phyloP scores from a whole-genome alignment of 2,113 vertebrate genomes.

The human region GRCh38 chr17:81453001-81453500 shows the following conservation, averaged over 20 bases:
- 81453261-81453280: constrained; percentile 86
- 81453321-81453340: constrained; percentile 89
- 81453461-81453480: constrained; percentile 87
- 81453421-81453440: constrained; percentile 85
- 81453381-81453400: constrained; percentile 82
- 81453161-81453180: constrained; percentile 47
- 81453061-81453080: background rate
- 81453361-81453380: constrained; percentile 87
- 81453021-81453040: background rate
- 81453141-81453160: background rate
- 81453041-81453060: background rate
- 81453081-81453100: background rate
- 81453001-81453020: fast-evolving
- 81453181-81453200: constrained; percentile 79
- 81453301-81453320: constrained; percentile 86
- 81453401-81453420: constrained; percentile 75
- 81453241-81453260: constrained; percentile 74
- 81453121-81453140: background rate
- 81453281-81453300: constrained; percentile 81
- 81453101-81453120: fast-evolving
- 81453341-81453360: constrained; percentile 87
- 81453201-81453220: constrained; percentile 78
- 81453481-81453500: constrained; percentile 81
- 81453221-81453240: constrained; percentile 83
- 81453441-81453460: constrained; percentile 89